phyloP scores from a whole-genome alignment of 2,113 vertebrate genomes.

The Hypanus sabinus region DNA sequence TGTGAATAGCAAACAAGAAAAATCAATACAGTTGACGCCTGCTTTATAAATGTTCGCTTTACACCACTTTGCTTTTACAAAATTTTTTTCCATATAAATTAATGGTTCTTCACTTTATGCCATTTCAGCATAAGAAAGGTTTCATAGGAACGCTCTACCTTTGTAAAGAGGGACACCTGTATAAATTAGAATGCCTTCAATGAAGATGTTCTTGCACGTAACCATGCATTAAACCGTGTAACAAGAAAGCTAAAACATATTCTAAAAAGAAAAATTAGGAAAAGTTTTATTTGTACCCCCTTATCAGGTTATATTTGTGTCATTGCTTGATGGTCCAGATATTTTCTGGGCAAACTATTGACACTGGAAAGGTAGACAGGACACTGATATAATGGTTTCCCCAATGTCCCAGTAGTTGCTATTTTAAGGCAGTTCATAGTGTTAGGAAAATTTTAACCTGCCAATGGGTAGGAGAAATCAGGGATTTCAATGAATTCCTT shows the following conservation, averaged over 20 bases:
- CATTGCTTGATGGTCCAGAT: background rate
- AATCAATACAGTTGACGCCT: no score
- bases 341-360: background rate
- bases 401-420: background rate
- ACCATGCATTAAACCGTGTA: background rate
- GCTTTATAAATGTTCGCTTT: no score
- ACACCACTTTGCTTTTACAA: no score
- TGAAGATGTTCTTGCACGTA: background rate
- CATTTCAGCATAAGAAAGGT: no score
- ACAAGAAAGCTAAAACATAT: background rate
- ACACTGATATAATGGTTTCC: background rate
- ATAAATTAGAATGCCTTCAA: background rate
- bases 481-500: no score
- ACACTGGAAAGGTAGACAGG: background rate
- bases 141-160: no score
- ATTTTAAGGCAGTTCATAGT: background rate
- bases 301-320: background rate
- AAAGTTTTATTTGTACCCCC: background rate
- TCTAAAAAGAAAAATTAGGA: background rate
- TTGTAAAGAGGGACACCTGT: no score
- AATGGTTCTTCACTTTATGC: no score
- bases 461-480: background rate
- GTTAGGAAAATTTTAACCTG: background rate
- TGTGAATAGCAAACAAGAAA: background rate
- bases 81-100: no score